phyloP scores from a whole-genome alignment of 2,113 vertebrate genomes.

The Leptobrachium ailaonicum region DNA sequence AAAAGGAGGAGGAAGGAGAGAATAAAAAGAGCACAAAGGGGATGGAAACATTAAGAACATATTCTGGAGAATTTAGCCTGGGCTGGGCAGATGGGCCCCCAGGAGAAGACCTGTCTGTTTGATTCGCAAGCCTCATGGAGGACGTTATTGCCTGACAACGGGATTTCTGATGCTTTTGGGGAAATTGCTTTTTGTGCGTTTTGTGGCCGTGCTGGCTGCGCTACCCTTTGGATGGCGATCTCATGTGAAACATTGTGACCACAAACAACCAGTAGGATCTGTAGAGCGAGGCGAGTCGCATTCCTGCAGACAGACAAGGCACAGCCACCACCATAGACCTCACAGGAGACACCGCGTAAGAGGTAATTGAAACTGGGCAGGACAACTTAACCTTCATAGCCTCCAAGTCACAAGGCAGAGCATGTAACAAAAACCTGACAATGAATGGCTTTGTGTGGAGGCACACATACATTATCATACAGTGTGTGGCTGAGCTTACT shows the following conservation, averaged over 20 bases:
- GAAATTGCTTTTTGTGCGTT: conserved; percentile 65
- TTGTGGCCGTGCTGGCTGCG: conserved; percentile 63
- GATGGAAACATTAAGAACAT: conserved; percentile 65
- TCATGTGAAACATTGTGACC: conserved; percentile 61
- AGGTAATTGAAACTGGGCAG: conserved; percentile 48
- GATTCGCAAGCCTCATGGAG: conserved; percentile 11
- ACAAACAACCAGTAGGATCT: conserved; percentile 54
- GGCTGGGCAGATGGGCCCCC: conserved; percentile 51
- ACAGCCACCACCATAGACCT: conserved; percentile 43
- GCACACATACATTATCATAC: too few species aligned
- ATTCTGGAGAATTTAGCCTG: conserved; percentile 59
- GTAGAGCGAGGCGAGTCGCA: conserved; percentile 50
- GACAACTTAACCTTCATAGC: too few species aligned
- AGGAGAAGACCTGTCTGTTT: conserved; percentile 14
- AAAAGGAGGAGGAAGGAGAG: conserved; percentile 58
- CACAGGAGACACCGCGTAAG: conserved; percentile 56
- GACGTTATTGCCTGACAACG: conserved; percentile 18
- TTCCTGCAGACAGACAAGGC: conserved; percentile 56
- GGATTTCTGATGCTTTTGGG: conserved; percentile 6
- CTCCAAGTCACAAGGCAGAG: too few species aligned
- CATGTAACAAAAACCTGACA: too few species aligned
- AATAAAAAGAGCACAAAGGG: conserved; percentile 61
- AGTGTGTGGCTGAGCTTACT: too few species aligned
- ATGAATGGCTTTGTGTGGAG: too few species aligned
- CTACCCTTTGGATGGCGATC: conserved; percentile 60